Base-by-base conservation (phyloP, 2,888 invertebrate genomes). In the Eulithis prunata region DNA sequence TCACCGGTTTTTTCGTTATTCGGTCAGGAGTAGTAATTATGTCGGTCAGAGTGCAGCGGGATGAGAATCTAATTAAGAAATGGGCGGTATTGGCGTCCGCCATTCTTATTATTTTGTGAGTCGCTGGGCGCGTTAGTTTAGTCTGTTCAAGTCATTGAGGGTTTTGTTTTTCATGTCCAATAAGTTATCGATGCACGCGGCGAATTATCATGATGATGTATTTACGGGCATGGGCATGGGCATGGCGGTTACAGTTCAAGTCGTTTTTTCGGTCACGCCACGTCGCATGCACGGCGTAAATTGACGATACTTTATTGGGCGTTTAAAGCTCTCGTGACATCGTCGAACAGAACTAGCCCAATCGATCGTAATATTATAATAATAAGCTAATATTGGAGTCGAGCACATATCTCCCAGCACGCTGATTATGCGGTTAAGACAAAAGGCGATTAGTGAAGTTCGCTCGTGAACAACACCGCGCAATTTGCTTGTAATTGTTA, bases 1-100 rank as follows among this genome's bases (percentile, higher is more conserved):
- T 93, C 91, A 92, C 91, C 82, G 76, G 75, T 90, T 88, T 90
- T 88, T 80, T 80, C 88, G 87, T 89, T 87, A 87, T 76, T 87
- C 88, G 87, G 88, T 85, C 89, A 87, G 86, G 88, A 89, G 88
- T 89, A 85, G 89, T 91, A 90, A 92, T 92, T 91, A 92, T 89
- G 85, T 90, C 90, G 92, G 93, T 93, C 92, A 91, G 90, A 92
- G 92, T 92, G 93, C 93, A 93, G 85, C 84, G 79, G 85, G 85
- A 89, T 85, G 87, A 85, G 88, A 93, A 92, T 89, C 91, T 92
- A 91, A 93, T 93, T 92, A 93, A 89, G 85, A 87, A 84, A 82
- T 87, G 88, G 93, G 93, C 89, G 90, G 80, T 70, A 70, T 75
- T 78, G 83, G 88, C 84, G 84, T 80, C 83, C 76, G 83, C 85